These are phyloP conservation scores for Pseudochaenichthys georgianus DNA, from an alignment of 2,797 vertebrate genomes.

Conservation along the genomic window DNA sequence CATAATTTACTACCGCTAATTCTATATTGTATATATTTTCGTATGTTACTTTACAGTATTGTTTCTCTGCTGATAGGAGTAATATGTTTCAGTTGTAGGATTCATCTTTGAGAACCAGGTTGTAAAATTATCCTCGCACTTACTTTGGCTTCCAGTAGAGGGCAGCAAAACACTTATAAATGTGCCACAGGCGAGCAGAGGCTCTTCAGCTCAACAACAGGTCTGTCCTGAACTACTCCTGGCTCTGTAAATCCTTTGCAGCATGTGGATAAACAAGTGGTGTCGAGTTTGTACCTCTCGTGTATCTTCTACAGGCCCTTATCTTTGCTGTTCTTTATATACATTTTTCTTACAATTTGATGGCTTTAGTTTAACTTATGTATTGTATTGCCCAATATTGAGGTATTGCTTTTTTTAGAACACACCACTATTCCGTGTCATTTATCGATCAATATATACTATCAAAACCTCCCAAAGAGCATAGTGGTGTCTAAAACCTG, in stretches of 20 bases:
- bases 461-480: not conserved
- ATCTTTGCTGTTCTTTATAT: not conserved
- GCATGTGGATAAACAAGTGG: conserved; percentile 8
- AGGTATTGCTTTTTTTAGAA: too few species aligned
- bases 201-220: conserved; percentile 9
- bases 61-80: not conserved
- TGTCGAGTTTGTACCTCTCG: not conserved
- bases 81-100: not conserved
- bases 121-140: conserved; percentile 7
- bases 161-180: conserved; percentile 52
- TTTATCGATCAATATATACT: not conserved
- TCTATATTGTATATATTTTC: too few species aligned
- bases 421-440: not conserved
- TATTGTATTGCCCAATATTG: not conserved
- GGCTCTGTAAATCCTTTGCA: conserved; percentile 27
- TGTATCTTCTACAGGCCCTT: not conserved
- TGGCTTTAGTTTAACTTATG: not conserved
- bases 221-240: conserved; percentile 22
- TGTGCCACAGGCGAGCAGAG: not conserved
- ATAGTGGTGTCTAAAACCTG: too few species aligned
- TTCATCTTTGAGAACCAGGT: not conserved
- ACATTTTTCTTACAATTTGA: not conserved
- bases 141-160: conserved; percentile 42
- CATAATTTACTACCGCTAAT: too few species aligned
- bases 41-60: not conserved